Evolutionary conservation across 2,888 invertebrate species (phyloP), one percentile per base, ranked within the genome.

Genomic region (Ophion slaviceki): DNA sequence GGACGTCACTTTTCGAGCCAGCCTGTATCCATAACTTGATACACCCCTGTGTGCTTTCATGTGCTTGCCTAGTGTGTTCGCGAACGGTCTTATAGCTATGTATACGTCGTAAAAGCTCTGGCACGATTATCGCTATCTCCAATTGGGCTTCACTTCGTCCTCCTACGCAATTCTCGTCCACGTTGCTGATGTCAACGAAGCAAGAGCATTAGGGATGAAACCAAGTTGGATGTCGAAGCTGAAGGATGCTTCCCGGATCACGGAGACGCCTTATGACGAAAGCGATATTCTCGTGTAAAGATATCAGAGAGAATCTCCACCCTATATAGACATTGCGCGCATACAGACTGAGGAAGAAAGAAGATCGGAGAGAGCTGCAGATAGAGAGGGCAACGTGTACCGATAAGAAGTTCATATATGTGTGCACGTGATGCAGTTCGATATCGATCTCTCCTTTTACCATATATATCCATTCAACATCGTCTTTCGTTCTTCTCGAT

Each of bases 101-200:
- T 53, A 57, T 57, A 67, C 36, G 75, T 86, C 82, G 88, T 86
- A 86, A 88, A 84, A 82, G 85, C 84, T 83, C 53, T 3, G 20
- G 20, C 24, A 36, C 75, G 74, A 66, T 82, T 82, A 74, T 84
- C 74, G 70, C 85, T 68, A 88, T 88, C 86, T 85, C 83, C 88
- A 84, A 86, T 85, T 85, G 84, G 80, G 76, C 40, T 72, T 72
- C 59, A 10, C 87, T 81, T 82, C 24, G 74, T 79, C 53, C 61
- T 53, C 45, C 77, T 53, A 11, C 47, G 24, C 53, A 24, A 64
- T 75, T 76, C 59, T 64, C 77, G 57, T 45, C 57, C 71, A 78
- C 79, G 78, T 84, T 78, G 83, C 76, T 78, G 85, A 85, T 81
- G 86, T 87, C 81, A 45, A 61, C 59, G 28, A 57, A 62, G 32